Conservation (phyloP, 2,113 vertebrate species). For the Formicarius rufipectus region DNA sequence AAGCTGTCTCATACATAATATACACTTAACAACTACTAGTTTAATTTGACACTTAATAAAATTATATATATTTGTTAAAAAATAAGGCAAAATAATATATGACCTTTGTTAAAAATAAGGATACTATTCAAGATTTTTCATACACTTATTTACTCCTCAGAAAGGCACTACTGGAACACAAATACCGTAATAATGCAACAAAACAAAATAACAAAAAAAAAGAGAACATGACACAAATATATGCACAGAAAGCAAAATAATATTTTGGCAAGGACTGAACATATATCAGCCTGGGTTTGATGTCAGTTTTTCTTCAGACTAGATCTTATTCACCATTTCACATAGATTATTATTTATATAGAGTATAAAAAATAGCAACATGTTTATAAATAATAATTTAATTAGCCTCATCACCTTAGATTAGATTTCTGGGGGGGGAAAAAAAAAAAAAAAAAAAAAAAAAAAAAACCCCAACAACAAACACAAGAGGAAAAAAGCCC, state of each 20-base stretch:
- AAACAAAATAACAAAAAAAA: neutral
- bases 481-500: too few species aligned
- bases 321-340: neutral
- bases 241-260: neutral
- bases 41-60: neutral
- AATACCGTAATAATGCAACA: neutral
- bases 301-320: neutral
- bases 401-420: neutral
- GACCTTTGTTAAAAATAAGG: neutral
- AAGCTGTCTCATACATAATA: neutral
- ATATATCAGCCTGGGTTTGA: neutral
- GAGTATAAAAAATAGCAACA: neutral
- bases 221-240: neutral
- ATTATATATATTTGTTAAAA: neutral
- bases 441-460: neutral
- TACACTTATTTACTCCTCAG: neutral
- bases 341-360: neutral
- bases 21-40: neutral
- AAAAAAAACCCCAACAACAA: too few species aligned
- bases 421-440: neutral
- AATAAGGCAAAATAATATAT: neutral
- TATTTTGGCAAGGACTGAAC: neutral
- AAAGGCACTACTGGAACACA: neutral
- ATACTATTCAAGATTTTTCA: neutral
- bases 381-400: neutral